Conservation (phyloP, 92 coral and sea anemone genomes). For the Siderastrea siderea region DNA sequence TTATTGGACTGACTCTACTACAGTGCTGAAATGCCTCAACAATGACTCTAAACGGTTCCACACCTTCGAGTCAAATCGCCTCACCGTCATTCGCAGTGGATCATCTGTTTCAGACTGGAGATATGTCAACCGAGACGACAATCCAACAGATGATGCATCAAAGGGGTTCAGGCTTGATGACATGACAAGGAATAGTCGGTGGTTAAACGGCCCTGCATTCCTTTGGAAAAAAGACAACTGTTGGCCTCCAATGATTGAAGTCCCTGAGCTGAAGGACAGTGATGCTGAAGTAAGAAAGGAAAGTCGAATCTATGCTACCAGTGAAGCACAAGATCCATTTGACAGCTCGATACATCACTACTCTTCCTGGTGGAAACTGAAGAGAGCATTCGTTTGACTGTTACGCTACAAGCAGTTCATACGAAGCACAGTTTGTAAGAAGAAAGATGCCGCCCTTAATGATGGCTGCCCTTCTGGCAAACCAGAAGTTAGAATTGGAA, state of each 20-base stretch:
- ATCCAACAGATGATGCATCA: too few species aligned
- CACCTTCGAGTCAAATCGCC: too few species aligned
- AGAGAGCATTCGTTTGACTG: slow-evolving; percentile 29
- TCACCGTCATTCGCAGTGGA: too few species aligned
- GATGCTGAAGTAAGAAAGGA: slow-evolving; percentile 31
- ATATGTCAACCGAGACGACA: neutral
- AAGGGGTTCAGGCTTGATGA: too few species aligned
- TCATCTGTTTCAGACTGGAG: too few species aligned
- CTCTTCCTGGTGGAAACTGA: neutral
- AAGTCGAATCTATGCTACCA: neutral
- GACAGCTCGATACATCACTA: slow-evolving; percentile 16
- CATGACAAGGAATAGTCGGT: too few species aligned
- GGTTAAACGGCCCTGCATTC: neutral
- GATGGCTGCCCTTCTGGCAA: neutral
- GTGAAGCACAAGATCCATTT: neutral
- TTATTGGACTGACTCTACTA: too few species aligned
- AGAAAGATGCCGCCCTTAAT: neutral
- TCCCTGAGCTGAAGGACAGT: neutral
- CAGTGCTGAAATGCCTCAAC: too few species aligned
- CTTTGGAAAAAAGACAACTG: neutral
- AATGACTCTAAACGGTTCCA: too few species aligned
- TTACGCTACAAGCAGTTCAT: slow-evolving; percentile 14
- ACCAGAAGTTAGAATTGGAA: neutral
- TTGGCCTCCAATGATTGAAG: neutral
- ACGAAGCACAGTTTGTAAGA: neutral